These are phyloP conservation scores for Drosophila quinaria DNA, from an alignment of 2,888 invertebrate genomes.

Conservation along the genomic window DNA sequence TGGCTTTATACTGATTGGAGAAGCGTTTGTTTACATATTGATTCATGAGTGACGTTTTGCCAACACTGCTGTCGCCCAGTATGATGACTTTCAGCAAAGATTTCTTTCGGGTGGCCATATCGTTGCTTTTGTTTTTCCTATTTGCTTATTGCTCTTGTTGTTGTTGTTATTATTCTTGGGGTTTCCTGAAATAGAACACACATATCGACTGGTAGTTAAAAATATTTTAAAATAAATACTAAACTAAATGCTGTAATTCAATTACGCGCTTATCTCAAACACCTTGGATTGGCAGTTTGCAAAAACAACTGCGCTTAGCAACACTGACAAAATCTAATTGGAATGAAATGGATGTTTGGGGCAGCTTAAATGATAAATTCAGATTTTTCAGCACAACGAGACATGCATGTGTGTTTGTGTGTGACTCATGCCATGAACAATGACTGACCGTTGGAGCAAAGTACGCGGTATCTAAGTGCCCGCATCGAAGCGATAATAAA, in stretches of 20 bases:
- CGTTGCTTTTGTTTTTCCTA: constrained; percentile 24
- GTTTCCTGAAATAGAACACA: constrained; percentile 36
- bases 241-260: constrained; percentile 37
- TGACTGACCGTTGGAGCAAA: constrained; percentile 46
- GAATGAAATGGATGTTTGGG: neutral
- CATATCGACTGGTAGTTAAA: constrained; percentile 55
- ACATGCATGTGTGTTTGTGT: neutral
- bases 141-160: constrained; percentile 19
- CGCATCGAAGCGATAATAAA: constrained; percentile 65
- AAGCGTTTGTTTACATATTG: constrained; percentile 99
- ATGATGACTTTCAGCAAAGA: constrained; percentile 98
- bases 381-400: constrained; percentile 13
- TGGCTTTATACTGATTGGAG: constrained; percentile 99
- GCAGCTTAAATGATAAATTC: constrained; percentile 33
- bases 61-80: constrained; percentile 98
- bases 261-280: constrained; percentile 44
- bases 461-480: constrained; percentile 32
- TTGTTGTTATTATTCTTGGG: constrained; percentile 20
- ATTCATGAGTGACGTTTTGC: constrained; percentile 99
- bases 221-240: constrained; percentile 38
- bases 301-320: constrained; percentile 18
- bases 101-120: constrained; percentile 98
- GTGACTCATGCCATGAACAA: constrained; percentile 50
- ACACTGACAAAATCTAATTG: constrained; percentile 28
- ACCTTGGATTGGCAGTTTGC: constrained; percentile 23